Conservation (phyloP, 2,888 invertebrate species). For the Aromia moschata region DNA sequence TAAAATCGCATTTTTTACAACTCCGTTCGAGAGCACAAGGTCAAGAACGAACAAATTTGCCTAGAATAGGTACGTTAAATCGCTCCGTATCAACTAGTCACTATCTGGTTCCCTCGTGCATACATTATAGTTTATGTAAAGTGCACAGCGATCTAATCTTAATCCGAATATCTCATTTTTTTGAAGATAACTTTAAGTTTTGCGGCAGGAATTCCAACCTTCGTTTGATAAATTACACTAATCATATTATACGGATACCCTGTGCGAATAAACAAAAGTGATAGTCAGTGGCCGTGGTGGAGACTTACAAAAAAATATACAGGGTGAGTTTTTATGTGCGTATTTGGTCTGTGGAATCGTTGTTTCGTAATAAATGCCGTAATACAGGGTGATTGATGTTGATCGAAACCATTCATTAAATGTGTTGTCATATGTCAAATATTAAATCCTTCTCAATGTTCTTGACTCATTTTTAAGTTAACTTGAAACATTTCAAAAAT, state of each 20-base stretch:
- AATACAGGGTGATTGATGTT: too few species aligned
- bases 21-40: constrained; percentile 3
- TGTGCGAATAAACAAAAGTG: constrained; percentile 4
- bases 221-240: constrained; percentile 5
- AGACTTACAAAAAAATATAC: too few species aligned
- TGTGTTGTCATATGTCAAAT: too few species aligned
- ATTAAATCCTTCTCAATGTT: too few species aligned
- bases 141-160: constrained; percentile 1
- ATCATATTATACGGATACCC: too few species aligned
- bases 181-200: background rate
- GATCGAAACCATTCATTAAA: too few species aligned
- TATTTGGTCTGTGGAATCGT: too few species aligned
- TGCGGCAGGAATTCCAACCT: background rate
- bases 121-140: constrained; percentile 1
- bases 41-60: constrained; percentile 4
- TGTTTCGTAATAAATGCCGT: too few species aligned
- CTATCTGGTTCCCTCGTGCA: too few species aligned
- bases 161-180: background rate
- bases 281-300: background rate
- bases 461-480: too few species aligned
- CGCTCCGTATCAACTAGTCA: background rate
- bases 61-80: background rate
- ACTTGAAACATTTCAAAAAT: too few species aligned
- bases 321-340: background rate
- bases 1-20: constrained; percentile 7